phyloP scores from a whole-genome alignment of 2,888 invertebrate genomes.

The Troilus luridus region DNA sequence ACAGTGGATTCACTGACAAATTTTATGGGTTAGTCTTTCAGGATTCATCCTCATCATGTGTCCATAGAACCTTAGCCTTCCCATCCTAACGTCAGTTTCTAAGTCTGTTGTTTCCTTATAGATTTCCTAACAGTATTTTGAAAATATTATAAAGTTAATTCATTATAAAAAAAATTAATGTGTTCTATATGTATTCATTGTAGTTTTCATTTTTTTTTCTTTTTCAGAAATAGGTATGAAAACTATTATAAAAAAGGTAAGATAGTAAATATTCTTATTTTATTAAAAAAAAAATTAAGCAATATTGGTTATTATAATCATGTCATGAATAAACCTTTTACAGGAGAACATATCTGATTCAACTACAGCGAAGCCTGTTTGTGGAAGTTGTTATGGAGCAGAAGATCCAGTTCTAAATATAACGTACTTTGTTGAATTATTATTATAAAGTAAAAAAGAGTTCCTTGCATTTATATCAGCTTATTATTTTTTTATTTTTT shows the following conservation, averaged over 20 bases:
- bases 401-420: constrained; percentile 70
- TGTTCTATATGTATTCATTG: not conserved
- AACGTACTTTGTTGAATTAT: constrained; percentile 66
- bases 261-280: constrained; percentile 4
- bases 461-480: not conserved
- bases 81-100: too few relatives aligned
- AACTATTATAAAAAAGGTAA: constrained; percentile 16
- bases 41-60: too few relatives aligned
- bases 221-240: constrained; percentile 52
- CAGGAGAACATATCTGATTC: constrained; percentile 49
- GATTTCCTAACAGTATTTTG: too few relatives aligned
- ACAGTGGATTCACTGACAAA: too few relatives aligned
- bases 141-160: too few relatives aligned
- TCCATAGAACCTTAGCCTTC: too few relatives aligned
- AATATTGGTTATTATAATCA: not conserved
- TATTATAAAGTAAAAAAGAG: not conserved
- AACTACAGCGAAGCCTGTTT: constrained; percentile 70
- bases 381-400: constrained; percentile 98
- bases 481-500: not conserved
- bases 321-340: not conserved
- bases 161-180: not conserved
- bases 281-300: not conserved
- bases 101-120: too few relatives aligned
- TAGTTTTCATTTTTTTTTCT: not conserved
- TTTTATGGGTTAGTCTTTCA: too few relatives aligned